These are phyloP conservation scores for Psilanteris sp. DNA, from an alignment of 1,140 invertebrate genomes.

Conservation along the genomic window DNA sequence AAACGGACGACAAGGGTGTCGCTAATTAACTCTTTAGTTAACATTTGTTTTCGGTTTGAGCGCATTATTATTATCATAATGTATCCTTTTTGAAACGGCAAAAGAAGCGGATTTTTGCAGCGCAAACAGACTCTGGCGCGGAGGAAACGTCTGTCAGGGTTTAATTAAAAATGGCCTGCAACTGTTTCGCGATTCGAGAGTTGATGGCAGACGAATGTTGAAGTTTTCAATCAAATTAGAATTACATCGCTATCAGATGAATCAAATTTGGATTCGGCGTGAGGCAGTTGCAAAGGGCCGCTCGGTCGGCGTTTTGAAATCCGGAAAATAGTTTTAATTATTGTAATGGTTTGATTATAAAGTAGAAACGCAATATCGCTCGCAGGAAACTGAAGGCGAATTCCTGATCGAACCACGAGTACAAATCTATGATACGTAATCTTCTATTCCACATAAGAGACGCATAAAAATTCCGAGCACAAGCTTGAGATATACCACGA, in stretches of 20 bases:
- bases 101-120: no score
- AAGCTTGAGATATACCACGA: conserved; percentile 27
- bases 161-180: no score
- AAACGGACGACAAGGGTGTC: conserved; percentile 13
- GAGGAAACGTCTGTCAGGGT: no score
- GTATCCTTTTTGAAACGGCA: no score
- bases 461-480: conserved; percentile 37
- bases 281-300: no score
- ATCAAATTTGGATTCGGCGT: no score
- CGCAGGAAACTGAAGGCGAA: neutral
- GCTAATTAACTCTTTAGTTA: conserved; percentile 42
- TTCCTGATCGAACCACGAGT: neutral
- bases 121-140: no score
- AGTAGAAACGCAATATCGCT: conserved; percentile 6
- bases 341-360: conserved; percentile 1
- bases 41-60: conserved; percentile 4
- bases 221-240: no score
- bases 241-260: no score
- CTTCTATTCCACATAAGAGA: conserved; percentile 37
- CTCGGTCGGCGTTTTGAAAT: conserved; percentile 4
- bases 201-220: no score
- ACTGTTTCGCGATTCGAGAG: no score
- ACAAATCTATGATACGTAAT: conserved; percentile 27
- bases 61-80: neutral
- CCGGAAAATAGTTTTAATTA: conserved; percentile 30